phyloP scores from a whole-genome alignment of 2,888 invertebrate species.

The Chesias legatella region DNA sequence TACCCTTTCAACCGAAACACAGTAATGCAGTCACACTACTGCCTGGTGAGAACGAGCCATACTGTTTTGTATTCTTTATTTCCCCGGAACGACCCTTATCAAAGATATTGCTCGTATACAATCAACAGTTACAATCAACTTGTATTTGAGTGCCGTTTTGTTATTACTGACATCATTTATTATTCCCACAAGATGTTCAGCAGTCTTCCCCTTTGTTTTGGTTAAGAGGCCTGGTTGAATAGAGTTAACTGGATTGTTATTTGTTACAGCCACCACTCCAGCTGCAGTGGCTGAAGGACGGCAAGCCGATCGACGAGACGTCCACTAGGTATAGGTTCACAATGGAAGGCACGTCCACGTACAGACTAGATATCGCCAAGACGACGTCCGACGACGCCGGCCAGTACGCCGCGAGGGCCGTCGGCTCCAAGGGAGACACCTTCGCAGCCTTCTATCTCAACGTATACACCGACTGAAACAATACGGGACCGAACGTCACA shows the following conservation, averaged over 20 bases:
- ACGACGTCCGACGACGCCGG: constrained; percentile 89
- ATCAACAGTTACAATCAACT: too few relatives aligned
- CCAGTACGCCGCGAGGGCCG: constrained; percentile 92
- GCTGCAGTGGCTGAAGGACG: constrained; percentile 94
- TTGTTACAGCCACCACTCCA: constrained; percentile 78
- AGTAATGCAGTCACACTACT: too few relatives aligned
- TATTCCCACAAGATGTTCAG: too few relatives aligned
- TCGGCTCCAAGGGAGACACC: constrained; percentile 92
- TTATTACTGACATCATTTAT: too few relatives aligned
- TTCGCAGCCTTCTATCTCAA: constrained; percentile 93
- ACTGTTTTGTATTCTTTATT: too few relatives aligned
- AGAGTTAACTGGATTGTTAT: neutral
- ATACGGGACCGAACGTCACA: constrained; percentile 40
- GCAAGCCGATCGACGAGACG: constrained; percentile 91
- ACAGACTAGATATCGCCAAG: constrained; percentile 88
- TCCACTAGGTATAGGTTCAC: constrained; percentile 89
- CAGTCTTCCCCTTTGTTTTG: too few relatives aligned
- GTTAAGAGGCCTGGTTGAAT: too few relatives aligned
- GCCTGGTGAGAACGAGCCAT: too few relatives aligned
- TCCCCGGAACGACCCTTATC: too few relatives aligned
- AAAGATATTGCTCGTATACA: too few relatives aligned
- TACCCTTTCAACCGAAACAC: too few relatives aligned
- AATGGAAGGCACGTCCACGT: constrained; percentile 89
- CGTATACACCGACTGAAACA: constrained; percentile 71
- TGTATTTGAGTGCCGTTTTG: too few relatives aligned